Evolutionary conservation across 2,888 invertebrate genomes (phyloP), one percentile per base, ranked within the genome.

Genomic region (Eupithecia subumbrata): DNA sequence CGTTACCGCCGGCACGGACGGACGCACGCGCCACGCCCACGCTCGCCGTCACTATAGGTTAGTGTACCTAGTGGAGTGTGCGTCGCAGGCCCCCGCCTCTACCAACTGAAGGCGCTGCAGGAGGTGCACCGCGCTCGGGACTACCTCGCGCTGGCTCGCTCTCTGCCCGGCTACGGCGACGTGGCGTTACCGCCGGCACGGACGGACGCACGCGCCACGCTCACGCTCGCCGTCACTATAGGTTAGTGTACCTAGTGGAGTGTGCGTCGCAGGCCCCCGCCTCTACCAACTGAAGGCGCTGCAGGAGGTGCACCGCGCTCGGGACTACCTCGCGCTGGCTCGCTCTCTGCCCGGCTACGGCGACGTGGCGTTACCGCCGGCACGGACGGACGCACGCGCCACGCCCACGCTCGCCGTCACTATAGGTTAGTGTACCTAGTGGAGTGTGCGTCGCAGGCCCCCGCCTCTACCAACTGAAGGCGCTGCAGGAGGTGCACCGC

Each of bases 131-230:
- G 98, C 85, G 98, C 98, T 80, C 92, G 89, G 96, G 91, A 98
- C 97, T 99, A 99, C 92, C 95, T 99, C 78, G 96, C 97, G 78
- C 92, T 98, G 82, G 99, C 98, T 25, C 96, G 98, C 76, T 96
- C 97, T 81, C 95, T 99, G 84, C 97, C 98, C 72, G 99, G 99
- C 69, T 99, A 99, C 93, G 99, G 98, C 0, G 97, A 98, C 88
- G 96, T 99, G 18, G 97, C 98, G 71, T 99, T 99, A 95, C 99
- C 99, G 43, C 98, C 99, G 74, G 91, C 99, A 90, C 95, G 97
- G 48, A 98, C 98, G 92, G 98, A 99, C 95, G 83, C 86, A 75
- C 71, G 86, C 56, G 82, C 87, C 79, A 83, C 88, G 71, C 89
- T 94, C 97, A 98, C 95, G 12, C 95, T 97, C 97, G 98, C 95